These are phyloP conservation scores for Penaeus vannamei DNA, from an alignment of 1,140 invertebrate species.

Conservation along the genomic window DNA sequence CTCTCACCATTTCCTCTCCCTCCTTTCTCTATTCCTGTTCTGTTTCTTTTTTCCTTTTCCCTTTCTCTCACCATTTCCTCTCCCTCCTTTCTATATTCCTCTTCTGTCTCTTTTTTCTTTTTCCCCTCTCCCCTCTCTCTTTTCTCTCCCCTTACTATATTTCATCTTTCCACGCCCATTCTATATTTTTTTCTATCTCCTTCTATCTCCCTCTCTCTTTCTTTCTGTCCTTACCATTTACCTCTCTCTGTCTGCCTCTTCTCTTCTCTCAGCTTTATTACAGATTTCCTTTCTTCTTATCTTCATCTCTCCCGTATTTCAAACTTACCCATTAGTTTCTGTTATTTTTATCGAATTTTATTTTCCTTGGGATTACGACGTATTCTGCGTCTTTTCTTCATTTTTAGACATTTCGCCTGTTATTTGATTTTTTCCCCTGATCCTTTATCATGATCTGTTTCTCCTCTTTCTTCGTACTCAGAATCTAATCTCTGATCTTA, in stretches of 20 bases:
- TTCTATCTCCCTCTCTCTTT: not conserved
- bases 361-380: no score
- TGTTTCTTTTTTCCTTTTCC: not conserved
- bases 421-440: no score
- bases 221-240: not conserved
- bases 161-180: not conserved
- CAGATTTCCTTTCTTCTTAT: not conserved
- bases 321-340: no score
- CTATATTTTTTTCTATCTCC: not conserved
- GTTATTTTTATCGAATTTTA: no score
- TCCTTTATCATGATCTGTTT: no score
- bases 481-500: no score
- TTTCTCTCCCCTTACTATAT: not conserved
- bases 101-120: not conserved
- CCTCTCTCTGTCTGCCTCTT: not conserved
- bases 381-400: no score
- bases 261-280: not conserved
- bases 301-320: slow-evolving; percentile 3
- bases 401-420: no score
- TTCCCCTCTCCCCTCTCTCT: not conserved
- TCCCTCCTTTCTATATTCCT: not conserved
- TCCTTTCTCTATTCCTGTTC: not conserved
- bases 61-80: not conserved
- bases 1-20: not conserved
- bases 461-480: no score